Percentiles rank a stretch among this genome's conserved stretches.
These are phyloP conservation scores for Cuniculus paca DNA, from an alignment of 2,797 vertebrate species.

Conservation along the genomic window DNA sequence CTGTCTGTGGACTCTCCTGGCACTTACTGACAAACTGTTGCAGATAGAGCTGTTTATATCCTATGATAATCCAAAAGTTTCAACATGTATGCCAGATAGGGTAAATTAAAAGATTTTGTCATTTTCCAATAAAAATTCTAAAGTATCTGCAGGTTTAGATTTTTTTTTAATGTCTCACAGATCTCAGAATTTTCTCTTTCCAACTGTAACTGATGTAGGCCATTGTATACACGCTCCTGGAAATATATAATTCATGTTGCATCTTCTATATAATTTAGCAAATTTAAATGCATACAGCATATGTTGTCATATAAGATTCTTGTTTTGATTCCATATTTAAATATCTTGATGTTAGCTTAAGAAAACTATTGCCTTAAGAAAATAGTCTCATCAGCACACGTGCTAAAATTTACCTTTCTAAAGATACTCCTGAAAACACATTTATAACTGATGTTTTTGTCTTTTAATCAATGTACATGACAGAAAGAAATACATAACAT, in stretches of 20 bases:
- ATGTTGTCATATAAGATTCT: not conserved
- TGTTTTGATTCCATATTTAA: conserved; percentile 49
- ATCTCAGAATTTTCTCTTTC: not conserved
- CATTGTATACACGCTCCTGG: not conserved
- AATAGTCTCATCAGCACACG: not conserved
- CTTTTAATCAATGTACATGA: conserved; percentile 66
- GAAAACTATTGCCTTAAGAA: conserved; percentile 32
- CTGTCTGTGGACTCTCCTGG: not conserved
- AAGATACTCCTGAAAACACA: conserved; percentile 58
- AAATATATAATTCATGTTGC: not conserved
- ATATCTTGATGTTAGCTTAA: not conserved
- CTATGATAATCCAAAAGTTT: not conserved
- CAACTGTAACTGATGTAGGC: not conserved
- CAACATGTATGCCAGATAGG: not conserved
- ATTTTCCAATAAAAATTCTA: not conserved
- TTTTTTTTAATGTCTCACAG: not conserved
- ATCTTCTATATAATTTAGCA: conserved; percentile 14
- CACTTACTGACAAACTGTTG: not conserved
- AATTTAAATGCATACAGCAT: not conserved
- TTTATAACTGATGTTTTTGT: conserved; percentile 57
- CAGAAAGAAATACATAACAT: conserved; percentile 50
- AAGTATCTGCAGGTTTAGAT: not conserved
- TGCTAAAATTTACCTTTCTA: conserved; percentile 56
- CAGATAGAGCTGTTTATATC: not conserved
- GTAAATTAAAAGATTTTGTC: not conserved